Evolutionary conservation across 2,113 vertebrate genomes (phyloP), one percentile per base, ranked within the genome.

Genomic region (Eubucco bourcierii): DNA sequence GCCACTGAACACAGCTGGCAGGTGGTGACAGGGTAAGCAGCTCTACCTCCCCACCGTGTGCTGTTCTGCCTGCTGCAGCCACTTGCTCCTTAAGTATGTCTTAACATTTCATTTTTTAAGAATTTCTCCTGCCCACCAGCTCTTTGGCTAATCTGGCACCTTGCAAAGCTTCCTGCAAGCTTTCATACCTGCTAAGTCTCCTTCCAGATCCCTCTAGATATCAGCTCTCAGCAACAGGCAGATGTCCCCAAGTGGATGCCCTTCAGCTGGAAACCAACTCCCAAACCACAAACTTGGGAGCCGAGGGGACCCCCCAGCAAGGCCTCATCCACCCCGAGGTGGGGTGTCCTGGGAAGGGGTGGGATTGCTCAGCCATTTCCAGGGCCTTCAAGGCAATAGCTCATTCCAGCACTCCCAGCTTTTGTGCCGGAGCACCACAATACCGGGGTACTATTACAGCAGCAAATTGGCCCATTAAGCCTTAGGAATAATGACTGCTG

Each of bases 371-470:
- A 53, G 60, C 52, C 75, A 4, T 9, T 71, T 84, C 78, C 82
- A 93, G 71, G 21, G 8, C 63, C 94, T 93, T 59, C 66, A 21
- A 94, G 94, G 91, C 88, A 71, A 14, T 19, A 58, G 75, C 83
- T 95, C 82, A 86, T 86, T 94, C 93, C 90, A 90, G 83, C 82
- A 86, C 80, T 64, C 78, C 87, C 39, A 56, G 88, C 76, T 95
- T 95, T 95, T 75, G 92, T 90, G 65, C 81, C 50, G 67, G 80
- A 95, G 91, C 93, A 83, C 29, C 83, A 97, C 94, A 96, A 95
- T 86, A 56, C 92, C 88, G 95, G 96, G 97, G 97, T 98, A 96
- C 96, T 96, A 97, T 98, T 98, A 98, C 98, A 97, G 97, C 97
- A 96, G 97, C 96, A 94, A 97, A 97, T 96, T 96, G 98, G 96